These are phyloP conservation scores for Anneissia japonica DNA, from an alignment of 35 echinoderm and acorn worm species.

Conservation along the genomic window DNA sequence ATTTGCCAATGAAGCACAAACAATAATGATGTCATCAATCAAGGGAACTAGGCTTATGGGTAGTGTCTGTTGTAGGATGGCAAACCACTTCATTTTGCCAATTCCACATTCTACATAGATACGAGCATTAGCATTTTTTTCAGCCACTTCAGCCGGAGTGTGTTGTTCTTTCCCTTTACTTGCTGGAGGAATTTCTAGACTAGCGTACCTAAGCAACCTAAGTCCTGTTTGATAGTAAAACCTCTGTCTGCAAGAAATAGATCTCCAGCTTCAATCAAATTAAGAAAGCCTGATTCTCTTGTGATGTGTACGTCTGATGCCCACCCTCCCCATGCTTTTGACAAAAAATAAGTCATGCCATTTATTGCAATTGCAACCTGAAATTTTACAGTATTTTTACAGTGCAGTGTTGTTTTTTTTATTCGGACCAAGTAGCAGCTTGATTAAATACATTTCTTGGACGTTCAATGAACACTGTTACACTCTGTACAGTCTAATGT, in stretches of 20 bases:
- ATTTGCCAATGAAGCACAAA: slow-evolving; percentile 54
- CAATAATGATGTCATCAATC: slow-evolving; percentile 46
- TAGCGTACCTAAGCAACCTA: slow-evolving; percentile 15
- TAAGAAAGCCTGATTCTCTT: slow-evolving; percentile 38
- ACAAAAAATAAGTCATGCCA: slow-evolving; percentile 47
- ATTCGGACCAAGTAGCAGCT: slow-evolving; percentile 59
- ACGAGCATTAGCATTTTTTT: slow-evolving; percentile 46
- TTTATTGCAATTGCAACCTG: slow-evolving; percentile 49
- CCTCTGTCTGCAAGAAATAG: slow-evolving; percentile 39
- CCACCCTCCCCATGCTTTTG: slow-evolving; percentile 57
- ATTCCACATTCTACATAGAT: slow-evolving; percentile 58
- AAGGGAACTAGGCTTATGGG: slow-evolving; percentile 39
- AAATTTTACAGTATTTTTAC: slow-evolving; percentile 49
- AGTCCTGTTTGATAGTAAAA: slow-evolving; percentile 33
- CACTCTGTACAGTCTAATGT: slow-evolving; percentile 67
- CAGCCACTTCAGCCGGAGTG: slow-evolving; percentile 30
- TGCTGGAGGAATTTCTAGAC: slow-evolving; percentile 41
- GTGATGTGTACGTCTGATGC: slow-evolving; percentile 51
- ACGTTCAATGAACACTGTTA: slow-evolving; percentile 47
- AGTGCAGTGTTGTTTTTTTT: slow-evolving; percentile 56
- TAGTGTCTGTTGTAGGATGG: slow-evolving; percentile 39
- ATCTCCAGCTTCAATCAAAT: slow-evolving; percentile 45
- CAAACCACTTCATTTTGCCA: slow-evolving; percentile 53
- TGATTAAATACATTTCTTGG: slow-evolving; percentile 36
- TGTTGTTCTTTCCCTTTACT: slow-evolving; percentile 43